A percentile compares a stretch with the other conserved stretches of the same genome.
phyloP scores from a whole-genome alignment of 2,113 vertebrate genomes.

The Xerus inauris region DNA sequence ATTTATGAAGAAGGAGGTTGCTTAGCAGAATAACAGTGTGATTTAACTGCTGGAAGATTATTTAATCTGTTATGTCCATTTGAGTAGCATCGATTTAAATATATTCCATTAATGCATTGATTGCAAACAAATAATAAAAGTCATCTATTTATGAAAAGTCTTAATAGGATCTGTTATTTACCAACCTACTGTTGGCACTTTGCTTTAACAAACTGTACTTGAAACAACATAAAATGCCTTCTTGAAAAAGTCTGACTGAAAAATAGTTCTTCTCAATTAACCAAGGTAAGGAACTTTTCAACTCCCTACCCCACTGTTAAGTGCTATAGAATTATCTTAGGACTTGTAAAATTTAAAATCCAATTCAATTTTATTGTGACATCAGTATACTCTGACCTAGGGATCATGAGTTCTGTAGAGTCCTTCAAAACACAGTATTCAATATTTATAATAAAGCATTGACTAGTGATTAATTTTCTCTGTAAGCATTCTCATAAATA shows the following conservation, averaged over 20 bases:
- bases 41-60: neutral
- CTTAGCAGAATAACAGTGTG: slow-evolving; percentile 20
- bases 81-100: slow-evolving; percentile 6
- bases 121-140: neutral
- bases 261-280: slow-evolving; percentile 34
- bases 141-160: slow-evolving; percentile 2
- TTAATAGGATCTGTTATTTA: neutral
- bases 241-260: slow-evolving; percentile 3
- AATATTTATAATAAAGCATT: slow-evolving; percentile 9
- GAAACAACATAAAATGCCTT: slow-evolving; percentile 17
- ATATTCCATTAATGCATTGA: neutral
- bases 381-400: neutral
- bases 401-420: neutral
- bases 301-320: neutral
- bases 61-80: slow-evolving; percentile 35
- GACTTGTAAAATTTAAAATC: slow-evolving; percentile 1
- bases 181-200: neutral
- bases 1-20: neutral
- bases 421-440: neutral
- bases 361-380: neutral
- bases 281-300: neutral
- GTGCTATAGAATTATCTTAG: neutral
- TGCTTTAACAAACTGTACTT: slow-evolving; percentile 6
- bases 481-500: neutral
- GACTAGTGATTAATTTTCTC: neutral